A percentile compares a stretch with the other conserved stretches of the same genome.
Conservation (phyloP, 2,113 vertebrate species). For the Hepsetus odoe region DNA sequence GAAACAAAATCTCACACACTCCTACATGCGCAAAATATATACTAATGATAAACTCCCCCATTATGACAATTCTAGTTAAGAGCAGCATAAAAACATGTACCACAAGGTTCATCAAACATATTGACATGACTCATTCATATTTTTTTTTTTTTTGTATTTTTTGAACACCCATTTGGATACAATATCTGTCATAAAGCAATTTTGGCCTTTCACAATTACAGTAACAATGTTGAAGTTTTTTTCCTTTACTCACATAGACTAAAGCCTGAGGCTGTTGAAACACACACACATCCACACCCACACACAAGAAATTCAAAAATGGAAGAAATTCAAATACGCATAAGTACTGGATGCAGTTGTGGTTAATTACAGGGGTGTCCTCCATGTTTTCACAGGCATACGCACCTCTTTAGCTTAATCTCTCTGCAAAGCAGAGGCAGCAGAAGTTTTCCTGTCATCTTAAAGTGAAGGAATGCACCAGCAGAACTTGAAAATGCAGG, state of each 20-base stretch:
- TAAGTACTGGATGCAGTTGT: constrained; percentile 15
- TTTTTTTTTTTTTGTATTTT: constrained; percentile 53
- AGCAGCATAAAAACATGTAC: constrained; percentile 50
- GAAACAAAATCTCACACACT: constrained; percentile 11
- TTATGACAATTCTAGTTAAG: constrained; percentile 36
- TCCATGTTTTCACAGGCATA: constrained; percentile 1
- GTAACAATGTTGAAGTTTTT: constrained; percentile 15
- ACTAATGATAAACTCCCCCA: constrained; percentile 15
- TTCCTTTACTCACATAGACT: constrained; percentile 22
- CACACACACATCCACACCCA: constrained; percentile 5
- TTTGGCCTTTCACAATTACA: constrained; percentile 40
- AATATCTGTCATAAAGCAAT: constrained; percentile 37
- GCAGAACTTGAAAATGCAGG: neutral
- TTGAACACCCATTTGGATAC: constrained; percentile 48
- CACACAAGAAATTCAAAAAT: constrained; percentile 34
- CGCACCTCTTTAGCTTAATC: constrained; percentile 16
- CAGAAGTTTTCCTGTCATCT: neutral
- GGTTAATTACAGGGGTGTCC: constrained; percentile 41
- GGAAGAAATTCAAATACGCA: constrained; percentile 23
- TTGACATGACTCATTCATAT: constrained; percentile 55
- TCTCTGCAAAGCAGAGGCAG: neutral
- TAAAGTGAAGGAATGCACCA: constrained; percentile 18
- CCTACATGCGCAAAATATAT: constrained; percentile 32
- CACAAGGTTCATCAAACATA: constrained; percentile 46
- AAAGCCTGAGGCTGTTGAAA: constrained; percentile 41